Evolutionary conservation across 2,888 invertebrate species (phyloP).

Genomic region (Phytoseiulus persimilis): DNA sequence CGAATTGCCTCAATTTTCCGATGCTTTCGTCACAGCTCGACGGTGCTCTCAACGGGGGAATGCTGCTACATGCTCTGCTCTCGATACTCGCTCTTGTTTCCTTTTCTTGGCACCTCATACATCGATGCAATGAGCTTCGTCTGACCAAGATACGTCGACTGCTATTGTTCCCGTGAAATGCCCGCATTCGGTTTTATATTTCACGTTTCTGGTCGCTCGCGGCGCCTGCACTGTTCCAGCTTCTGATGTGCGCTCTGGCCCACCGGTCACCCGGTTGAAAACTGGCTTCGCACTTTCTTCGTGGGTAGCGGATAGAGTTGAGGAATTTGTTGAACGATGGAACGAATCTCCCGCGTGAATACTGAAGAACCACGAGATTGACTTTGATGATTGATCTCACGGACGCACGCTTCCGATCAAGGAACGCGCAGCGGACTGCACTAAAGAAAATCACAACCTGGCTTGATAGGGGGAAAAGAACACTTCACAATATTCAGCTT

Average conservation of each 20-base stretch:
- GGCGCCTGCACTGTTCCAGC: neutral
- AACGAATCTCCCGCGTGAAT: neutral
- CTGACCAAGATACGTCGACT: too few species aligned
- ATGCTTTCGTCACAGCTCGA: neutral
- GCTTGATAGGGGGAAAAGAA: slow-evolving; percentile 7
- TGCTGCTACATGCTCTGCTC: too few species aligned
- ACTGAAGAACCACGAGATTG: neutral
- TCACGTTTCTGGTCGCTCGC: neutral
- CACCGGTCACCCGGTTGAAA: neutral
- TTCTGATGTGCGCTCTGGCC: neutral
- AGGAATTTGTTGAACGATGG: neutral
- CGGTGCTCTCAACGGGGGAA: neutral
- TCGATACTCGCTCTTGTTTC: too few species aligned
- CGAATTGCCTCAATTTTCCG: neutral
- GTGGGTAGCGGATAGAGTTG: neutral
- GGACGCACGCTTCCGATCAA: neutral
- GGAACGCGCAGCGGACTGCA: slow-evolving; percentile 31
- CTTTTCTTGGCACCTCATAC: too few species aligned
- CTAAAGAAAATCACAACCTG: slow-evolving; percentile 38
- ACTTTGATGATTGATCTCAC: slow-evolving; percentile 37
- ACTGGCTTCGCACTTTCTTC: neutral
- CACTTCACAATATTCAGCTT: neutral
- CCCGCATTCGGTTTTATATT: too few species aligned
- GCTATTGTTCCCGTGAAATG: too few species aligned
- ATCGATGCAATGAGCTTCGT: too few species aligned